Evolutionary conservation across 2,797 vertebrate species (phyloP).

Genomic region (Gadopsis bispinosus): DNA sequence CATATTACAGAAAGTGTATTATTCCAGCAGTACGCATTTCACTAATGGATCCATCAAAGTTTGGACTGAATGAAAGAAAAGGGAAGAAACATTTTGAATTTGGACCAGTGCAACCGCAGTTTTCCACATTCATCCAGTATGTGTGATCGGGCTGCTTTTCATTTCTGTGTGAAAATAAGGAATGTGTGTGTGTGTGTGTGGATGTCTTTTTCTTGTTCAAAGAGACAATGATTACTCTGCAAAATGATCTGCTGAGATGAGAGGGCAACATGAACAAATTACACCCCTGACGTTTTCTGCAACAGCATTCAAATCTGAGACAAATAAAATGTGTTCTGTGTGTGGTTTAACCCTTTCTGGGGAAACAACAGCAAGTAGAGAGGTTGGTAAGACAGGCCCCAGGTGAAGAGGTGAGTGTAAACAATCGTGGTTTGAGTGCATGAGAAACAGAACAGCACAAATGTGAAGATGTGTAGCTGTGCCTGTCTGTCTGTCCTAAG

Average conservation of each 20-base stretch:
- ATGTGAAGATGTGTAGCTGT: conserved; percentile 23
- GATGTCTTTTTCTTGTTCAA: conserved; percentile 42
- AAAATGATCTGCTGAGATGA: conserved; percentile 49
- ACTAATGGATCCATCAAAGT: conserved; percentile 61
- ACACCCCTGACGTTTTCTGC: conserved; percentile 50
- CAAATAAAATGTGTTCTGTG: conserved; percentile 21
- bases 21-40: conserved; percentile 48
- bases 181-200: conserved; percentile 41
- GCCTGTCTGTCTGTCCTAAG: conserved; percentile 32
- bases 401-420: conserved; percentile 33
- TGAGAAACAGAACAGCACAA: conserved; percentile 35
- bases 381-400: conserved; percentile 15
- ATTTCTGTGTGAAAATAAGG: conserved; percentile 56
- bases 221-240: conserved; percentile 56
- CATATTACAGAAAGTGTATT: conserved; percentile 37
- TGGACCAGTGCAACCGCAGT: conserved; percentile 48
- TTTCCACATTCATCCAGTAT: conserved; percentile 66
- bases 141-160: conserved; percentile 54
- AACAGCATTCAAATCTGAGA: conserved; percentile 39
- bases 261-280: conserved; percentile 58
- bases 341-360: conserved; percentile 44
- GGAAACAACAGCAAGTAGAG: not conserved
- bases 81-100: conserved; percentile 37
- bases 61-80: conserved; percentile 36
- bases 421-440: conserved; percentile 24